Base-by-base conservation (phyloP, 2,113 vertebrate genomes). In the Cyanoramphus novaezelandiae region DNA sequence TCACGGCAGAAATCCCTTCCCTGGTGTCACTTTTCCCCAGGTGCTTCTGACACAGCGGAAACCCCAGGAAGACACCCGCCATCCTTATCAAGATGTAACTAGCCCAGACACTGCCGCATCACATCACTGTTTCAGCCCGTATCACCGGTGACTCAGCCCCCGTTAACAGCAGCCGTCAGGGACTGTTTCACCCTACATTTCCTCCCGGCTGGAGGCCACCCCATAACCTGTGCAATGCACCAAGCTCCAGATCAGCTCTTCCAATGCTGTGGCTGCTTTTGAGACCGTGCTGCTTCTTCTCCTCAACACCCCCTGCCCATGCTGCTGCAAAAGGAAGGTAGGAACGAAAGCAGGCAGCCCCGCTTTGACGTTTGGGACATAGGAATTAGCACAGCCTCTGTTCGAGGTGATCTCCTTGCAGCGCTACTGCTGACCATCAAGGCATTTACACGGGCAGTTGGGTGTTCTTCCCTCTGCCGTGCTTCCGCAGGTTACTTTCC, bases 21-120 rank as follows among this genome's bases (percentile, higher is more conserved):
- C 76, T 86, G 55, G 10, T 93, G 65, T 78, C 62, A 79, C 69
- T 37, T 95, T 92, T 79, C 81, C 47, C 81, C 81, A 82, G 94
- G 91, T 89, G 65, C 13, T 89, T 93, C 93, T 95, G 91, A 95
- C 49, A 94, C 95, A 96, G 85, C 1, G 46, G 91, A 93, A 95
- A 95, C 14, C 67, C 89, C 77, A 82, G 84, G 52, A 93, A 95
- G 77, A 65, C 77, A 95, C 35, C 46, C 27, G 2, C 70, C 39
- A 62, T 71, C 74, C 91, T 91, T 89, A 96, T 91, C 95, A 89
- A 95, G 94, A 92, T 87, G 39, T 64, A 93, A 93, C 94, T 94
- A 95, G 95, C 74, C 91, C 86, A 96, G 93, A 76, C 91, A 79
- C 29, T 1, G 3, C 72, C 2, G 8, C 69, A 84, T 89, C 94